phyloP scores from a whole-genome alignment of 2,113 vertebrate species.

The Mormyrus lacerda region DNA sequence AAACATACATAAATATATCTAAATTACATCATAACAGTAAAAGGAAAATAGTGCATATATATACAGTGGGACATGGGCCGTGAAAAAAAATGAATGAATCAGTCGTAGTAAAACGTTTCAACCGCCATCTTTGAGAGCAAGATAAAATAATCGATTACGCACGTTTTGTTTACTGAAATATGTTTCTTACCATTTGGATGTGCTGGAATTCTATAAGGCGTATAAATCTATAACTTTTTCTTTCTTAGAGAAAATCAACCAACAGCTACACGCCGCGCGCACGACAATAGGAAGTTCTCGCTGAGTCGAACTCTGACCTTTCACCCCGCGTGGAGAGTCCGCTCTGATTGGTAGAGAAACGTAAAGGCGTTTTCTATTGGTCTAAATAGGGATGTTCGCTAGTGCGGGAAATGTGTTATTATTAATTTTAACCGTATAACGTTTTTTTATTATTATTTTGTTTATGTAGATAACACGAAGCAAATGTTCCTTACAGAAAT shows the following conservation, averaged over 20 bases:
- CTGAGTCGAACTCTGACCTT: not conserved
- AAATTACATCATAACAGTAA: not conserved
- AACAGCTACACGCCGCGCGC: not conserved
- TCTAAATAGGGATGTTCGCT: not conserved
- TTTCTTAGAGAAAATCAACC: not conserved
- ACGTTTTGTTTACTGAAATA: not conserved
- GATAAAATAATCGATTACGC: not conserved
- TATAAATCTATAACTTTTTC: not conserved
- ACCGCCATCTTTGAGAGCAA: not conserved
- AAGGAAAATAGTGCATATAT: not conserved
- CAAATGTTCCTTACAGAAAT: not conserved
- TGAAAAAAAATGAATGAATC: conserved; percentile 10
- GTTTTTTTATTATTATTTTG: not conserved
- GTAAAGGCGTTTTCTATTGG: not conserved
- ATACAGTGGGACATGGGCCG: not conserved
- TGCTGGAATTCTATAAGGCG: not conserved
- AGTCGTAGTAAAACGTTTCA: not conserved
- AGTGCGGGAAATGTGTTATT: not conserved
- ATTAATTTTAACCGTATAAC: not conserved
- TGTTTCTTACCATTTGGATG: conserved; percentile 6
- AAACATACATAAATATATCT: not conserved
- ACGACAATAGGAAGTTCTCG: conserved; percentile 11
- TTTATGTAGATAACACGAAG: not conserved
- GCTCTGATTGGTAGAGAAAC: not conserved
- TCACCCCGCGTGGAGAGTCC: not conserved